Evolutionary conservation across 2,113 vertebrate genomes (phyloP), one percentile per base, ranked within the genome.

Genomic region (Oreochromis aureus): DNA sequence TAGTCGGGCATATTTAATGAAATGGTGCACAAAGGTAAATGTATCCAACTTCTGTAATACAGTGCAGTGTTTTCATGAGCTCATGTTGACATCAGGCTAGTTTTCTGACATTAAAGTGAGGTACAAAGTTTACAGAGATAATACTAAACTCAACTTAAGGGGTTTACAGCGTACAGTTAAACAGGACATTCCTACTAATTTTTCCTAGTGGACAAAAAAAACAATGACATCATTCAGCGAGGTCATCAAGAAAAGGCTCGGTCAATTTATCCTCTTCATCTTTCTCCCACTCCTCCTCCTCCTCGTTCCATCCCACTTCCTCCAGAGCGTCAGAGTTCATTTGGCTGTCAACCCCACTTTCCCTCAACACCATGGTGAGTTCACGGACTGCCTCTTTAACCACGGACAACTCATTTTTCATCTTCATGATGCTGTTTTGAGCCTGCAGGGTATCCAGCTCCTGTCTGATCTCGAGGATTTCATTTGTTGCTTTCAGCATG

Each of bases 401-500:
- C 86, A 90, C 91, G 2, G 87, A 82, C 19, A 95, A 24, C 85
- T 97, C 96, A 10, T 95, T 96, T 53, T 96, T 96, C 92, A 95
- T 94, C 93, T 96, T 95, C 53, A 97, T 54, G 53, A 94, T 89
- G 87, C 94, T 97, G 81, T 94, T 95, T 7, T 97, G 96, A 27
- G 96, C 94, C 84, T 97, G 96, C 5, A 98, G 89, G 4, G 92
- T 91, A 91, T 98, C 97, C 82, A 99, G 94, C 39, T 94, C 86
- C 89, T 96, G 97, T 30, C 96, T 94, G 87, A 98, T 93, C 0
- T 89, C 94, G 4, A 95, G 85, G 44, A 97, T 97, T 88, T 97
- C 96, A 32, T 95, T 96, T 3, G 97, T 84, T 0, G 96, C 95
- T 93, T 96, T 98, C 80, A 97, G 39, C 97, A 98, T 96, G 84